Percentiles rank a stretch among this genome's conserved stretches.
Conservation (phyloP, 2,113 vertebrate species). For the Lophotis ruficrista region DNA sequence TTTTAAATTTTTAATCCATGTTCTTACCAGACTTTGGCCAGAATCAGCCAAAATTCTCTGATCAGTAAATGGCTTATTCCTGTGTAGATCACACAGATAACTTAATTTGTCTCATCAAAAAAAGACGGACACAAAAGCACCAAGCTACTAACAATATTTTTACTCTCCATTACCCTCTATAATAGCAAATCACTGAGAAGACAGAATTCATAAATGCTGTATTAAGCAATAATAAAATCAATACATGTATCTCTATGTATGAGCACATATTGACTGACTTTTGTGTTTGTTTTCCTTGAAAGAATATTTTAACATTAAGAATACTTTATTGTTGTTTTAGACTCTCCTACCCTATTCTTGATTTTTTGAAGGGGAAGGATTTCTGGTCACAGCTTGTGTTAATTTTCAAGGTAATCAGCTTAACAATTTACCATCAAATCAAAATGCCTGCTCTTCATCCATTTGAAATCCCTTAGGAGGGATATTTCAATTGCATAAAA, state of each 20-base stretch:
- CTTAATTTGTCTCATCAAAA: neutral
- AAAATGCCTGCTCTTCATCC: neutral
- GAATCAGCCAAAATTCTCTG: neutral
- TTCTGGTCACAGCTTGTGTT: neutral
- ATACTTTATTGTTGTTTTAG: neutral
- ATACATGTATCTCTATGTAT: neutral
- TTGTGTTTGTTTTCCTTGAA: neutral
- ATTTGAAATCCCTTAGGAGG: neutral
- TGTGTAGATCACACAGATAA: neutral
- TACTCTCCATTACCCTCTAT: neutral
- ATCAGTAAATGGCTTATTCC: neutral
- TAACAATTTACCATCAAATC: neutral
- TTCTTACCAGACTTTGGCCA: neutral
- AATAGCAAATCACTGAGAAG: neutral
- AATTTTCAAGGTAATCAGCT: conserved; percentile 1
- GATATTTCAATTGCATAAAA: neutral
- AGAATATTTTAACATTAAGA: neutral
- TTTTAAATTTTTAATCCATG: neutral
- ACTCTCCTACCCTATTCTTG: neutral
- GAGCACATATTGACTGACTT: neutral
- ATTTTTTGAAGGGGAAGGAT: neutral
- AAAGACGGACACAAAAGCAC: neutral
- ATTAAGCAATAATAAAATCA: neutral
- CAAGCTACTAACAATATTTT: neutral
- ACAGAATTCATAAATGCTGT: neutral